These are phyloP conservation scores for Eugnorisma glareosa DNA, from an alignment of 2,888 invertebrate species.

Conservation along the genomic window DNA sequence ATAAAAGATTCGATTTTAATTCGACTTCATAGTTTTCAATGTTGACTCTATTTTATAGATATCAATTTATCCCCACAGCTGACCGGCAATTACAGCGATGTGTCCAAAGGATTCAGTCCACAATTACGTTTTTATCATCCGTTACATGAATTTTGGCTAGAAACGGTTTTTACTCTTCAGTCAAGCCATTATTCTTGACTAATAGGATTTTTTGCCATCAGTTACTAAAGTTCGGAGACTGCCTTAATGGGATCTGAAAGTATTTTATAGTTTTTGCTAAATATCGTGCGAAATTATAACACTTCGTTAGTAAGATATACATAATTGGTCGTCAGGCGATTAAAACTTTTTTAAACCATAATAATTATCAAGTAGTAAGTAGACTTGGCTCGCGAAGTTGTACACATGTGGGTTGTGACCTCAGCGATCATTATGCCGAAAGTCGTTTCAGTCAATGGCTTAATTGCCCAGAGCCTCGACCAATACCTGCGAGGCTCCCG, in stretches of 20 bases:
- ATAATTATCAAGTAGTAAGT: too few species aligned
- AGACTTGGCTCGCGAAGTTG: too few species aligned
- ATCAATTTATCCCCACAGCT: constrained; percentile 3
- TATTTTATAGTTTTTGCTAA: constrained; percentile 7
- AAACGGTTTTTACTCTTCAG: constrained; percentile 6
- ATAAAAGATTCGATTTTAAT: too few species aligned
- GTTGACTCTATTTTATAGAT: too few species aligned
- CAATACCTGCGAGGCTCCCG: too few species aligned
- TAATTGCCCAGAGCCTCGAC: too few species aligned
- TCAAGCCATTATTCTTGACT: constrained; percentile 5
- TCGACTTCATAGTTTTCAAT: too few species aligned
- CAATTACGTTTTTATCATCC: constrained; percentile 12
- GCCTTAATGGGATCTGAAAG: constrained; percentile 15
- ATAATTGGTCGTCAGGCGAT: neutral
- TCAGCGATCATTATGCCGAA: too few species aligned
- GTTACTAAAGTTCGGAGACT: constrained; percentile 10
- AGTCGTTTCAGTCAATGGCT: too few species aligned
- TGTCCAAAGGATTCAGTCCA: neutral
- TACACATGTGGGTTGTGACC: too few species aligned
- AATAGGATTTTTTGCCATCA: constrained; percentile 29
- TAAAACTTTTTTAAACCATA: neutral
- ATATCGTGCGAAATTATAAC: neutral
- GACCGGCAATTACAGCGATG: constrained; percentile 6
- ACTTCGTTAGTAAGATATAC: neutral
- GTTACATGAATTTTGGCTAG: neutral